Evolutionary conservation across 2,888 invertebrate genomes (phyloP), one percentile per base, ranked within the genome.

Genomic region (Papilio gigon): DNA sequence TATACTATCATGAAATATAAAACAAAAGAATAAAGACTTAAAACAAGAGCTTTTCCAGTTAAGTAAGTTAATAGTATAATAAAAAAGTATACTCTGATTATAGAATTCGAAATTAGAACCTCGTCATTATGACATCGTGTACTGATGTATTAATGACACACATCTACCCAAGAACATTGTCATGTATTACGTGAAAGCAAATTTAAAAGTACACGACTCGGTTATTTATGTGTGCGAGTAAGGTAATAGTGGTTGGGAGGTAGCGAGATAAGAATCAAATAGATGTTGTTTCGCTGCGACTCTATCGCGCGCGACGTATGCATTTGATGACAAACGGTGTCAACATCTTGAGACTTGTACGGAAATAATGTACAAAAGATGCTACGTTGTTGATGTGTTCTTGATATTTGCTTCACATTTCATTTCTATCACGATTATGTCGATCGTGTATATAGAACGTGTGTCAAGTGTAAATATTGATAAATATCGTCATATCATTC

Each of bases 241-340:
- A 72, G 78, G 77, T 78, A 78, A 78, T 71, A 65, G 75, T 65
- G 74, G 76, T 73, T 72, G 74, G 67, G 75, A 78, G 79, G 75
- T 75, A 75, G 77, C 76, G 80, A 89, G 92, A 92, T 92, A 91
- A 88, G 89, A 89, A 92, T 92, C 92, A 90, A 90, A 92, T 92
- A 87, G 89, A 91, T 91, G 91, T 91, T 89, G 90, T 90, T 91
- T 88, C 90, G 84, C 84, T 90, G 89, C 83, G 83, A 81, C 86
- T 83, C 80, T 81, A 85, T 84, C 84, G 84, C 82, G 83, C 82
- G 78, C 78, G 80, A 80, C 85, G 84, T 87, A 88, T 90, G 90
- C 90, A 89, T 81, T 86, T 83, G 89, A 77, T 82, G 88, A 89
- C 86, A 84, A 79, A 78, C 80, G 76, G 78, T 80, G 78, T 79